Evolutionary conservation across 2,888 invertebrate genomes (phyloP), one percentile per base, ranked within the genome.

Genomic region (Parochlus steinenii): DNA sequence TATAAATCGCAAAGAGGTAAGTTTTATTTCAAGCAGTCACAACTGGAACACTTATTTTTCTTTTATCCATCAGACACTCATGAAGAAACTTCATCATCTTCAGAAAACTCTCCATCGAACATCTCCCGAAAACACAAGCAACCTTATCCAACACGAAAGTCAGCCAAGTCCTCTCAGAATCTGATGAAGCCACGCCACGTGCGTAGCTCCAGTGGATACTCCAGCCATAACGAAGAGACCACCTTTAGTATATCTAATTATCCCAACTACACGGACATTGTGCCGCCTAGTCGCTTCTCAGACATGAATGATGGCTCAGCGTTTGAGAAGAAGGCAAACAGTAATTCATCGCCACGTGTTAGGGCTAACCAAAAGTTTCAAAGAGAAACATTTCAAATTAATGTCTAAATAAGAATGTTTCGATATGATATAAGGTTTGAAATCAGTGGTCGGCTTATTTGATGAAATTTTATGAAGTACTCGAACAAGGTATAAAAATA

Each of bases 261-360:
- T 61, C 74, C 73, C 49, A 78, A 75, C 58, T 78, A 74, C 66
- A 79, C 80, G 52, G 74, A 78, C 59, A 78, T 81, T 53, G 78
- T 85, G 64, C 85, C 83, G 50, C 83, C 85, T 51, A 74, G 78
- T 51, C 74, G 83, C 44, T 86, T 86, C 68, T 81, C 83, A 47
- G 85, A 86, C 48, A 27, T 29, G 14, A 52, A 57, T 42, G 64
- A 53, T 45, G 58, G 31, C 29, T 44, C 36, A 33, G 27, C 34
- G 6, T 36, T 22, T 17, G 36, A 36, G n/a, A 36, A 62, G 42
- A 54, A 55, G 58, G 46, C 52, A 54, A 50, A 53, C 52, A 37
- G 57, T 54, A 46, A 44, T 55, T 52, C 63, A 49, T 53, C 60
- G 44, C 58, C 58, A 45, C 54, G 56, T 42, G 51, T 60, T 48